Conservation (phyloP, 2,113 vertebrate species). For the Rhizomys pruinosus region DNA sequence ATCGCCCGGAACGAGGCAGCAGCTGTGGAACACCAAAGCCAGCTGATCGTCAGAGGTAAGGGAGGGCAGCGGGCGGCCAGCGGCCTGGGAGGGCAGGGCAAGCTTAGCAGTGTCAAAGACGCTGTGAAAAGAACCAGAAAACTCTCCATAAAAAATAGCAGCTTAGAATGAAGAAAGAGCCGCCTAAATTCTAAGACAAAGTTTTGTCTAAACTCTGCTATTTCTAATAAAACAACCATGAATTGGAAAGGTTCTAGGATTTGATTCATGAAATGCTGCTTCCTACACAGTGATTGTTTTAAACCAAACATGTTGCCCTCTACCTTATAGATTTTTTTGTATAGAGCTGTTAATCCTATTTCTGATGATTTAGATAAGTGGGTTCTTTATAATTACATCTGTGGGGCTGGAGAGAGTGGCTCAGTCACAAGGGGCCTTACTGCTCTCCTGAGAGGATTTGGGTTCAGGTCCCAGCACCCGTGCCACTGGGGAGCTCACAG, state of each 20-base stretch:
- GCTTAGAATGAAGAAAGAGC: too few species aligned
- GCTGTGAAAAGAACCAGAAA: too few species aligned
- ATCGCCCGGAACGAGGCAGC: slow-evolving; percentile 98
- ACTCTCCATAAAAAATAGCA: too few species aligned
- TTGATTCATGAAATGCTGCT: background rate
- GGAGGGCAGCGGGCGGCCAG: too few species aligned
- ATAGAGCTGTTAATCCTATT: background rate
- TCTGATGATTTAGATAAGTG: background rate
- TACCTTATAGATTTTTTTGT: background rate
- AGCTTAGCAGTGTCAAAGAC: too few species aligned
- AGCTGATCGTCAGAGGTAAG: slow-evolving; percentile 95
- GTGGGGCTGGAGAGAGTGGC: background rate
- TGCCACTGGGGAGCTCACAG: background rate
- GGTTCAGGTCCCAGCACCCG: background rate
- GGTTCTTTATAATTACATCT: background rate
- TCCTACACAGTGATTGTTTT: background rate
- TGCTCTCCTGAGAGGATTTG: too few species aligned
- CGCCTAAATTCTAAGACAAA: background rate
- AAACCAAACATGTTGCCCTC: background rate
- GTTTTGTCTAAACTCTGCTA: background rate
- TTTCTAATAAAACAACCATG: background rate
- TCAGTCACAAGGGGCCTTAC: too few species aligned
- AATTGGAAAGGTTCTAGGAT: rapidly evolving
- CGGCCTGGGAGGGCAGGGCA: too few species aligned
- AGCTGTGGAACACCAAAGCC: slow-evolving; percentile 96